phyloP scores from a whole-genome alignment of 2,797 vertebrate species.

The Lepidocolaptes lacrymiger region DNA sequence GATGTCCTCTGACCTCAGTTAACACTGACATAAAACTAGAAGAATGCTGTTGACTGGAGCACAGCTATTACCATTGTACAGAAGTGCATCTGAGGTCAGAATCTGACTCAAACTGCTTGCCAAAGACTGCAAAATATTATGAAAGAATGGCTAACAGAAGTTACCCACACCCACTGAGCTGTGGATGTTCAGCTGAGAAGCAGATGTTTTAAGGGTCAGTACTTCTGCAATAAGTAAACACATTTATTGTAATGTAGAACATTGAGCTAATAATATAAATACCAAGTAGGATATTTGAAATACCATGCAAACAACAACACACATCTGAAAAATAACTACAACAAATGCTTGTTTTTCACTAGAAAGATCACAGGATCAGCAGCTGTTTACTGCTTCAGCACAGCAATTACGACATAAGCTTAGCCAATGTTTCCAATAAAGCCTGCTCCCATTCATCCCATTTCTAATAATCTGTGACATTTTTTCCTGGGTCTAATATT shows the following conservation, averaged over 20 bases:
- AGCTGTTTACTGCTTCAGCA: conserved; percentile 65
- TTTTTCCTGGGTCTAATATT: conserved; percentile 49
- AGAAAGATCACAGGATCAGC: conserved; percentile 60
- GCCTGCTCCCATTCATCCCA: conserved; percentile 21
- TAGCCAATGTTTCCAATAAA: conserved; percentile 66
- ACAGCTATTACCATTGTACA: conserved; percentile 48
- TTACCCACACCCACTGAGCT: conserved; percentile 48
- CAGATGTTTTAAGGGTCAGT: conserved; percentile 55
- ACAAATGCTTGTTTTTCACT: conserved; percentile 46
- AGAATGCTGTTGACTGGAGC: conserved; percentile 50
- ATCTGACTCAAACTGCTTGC: conserved; percentile 49
- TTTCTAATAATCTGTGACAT: conserved; percentile 55
- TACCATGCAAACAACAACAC: conserved; percentile 42
- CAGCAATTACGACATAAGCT: not conserved
- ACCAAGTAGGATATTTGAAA: conserved; percentile 41
- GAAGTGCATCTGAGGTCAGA: conserved; percentile 58
- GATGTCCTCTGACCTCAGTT: conserved; percentile 16
- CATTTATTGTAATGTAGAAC: conserved; percentile 52
- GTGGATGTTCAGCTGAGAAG: conserved; percentile 40
- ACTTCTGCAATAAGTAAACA: conserved; percentile 58
- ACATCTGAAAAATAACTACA: conserved; percentile 44
- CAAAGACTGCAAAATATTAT: conserved; percentile 65
- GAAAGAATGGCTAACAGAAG: conserved; percentile 65
- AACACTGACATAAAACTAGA: conserved; percentile 53
- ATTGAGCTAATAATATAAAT: conserved; percentile 62